A percentile compares a stretch with the other conserved stretches of the same genome.
Evolutionary conservation across 2,888 invertebrate genomes (phyloP).

Genomic region (Congeria kusceri): DNA sequence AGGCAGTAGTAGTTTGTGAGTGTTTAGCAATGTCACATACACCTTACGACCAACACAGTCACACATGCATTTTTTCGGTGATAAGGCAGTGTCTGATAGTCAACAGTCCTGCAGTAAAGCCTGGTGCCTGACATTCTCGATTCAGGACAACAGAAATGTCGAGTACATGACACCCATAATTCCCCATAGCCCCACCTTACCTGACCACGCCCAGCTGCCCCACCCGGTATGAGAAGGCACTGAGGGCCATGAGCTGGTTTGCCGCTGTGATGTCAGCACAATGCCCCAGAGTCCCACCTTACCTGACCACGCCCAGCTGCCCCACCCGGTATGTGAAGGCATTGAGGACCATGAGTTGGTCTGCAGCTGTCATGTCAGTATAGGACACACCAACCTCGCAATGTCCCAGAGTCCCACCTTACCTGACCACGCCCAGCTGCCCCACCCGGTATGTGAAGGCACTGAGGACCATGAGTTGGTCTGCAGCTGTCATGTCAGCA

Average conservation of each 20-base stretch:
- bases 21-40: no score
- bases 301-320: slow-evolving; percentile 81
- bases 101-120: no score
- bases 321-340: slow-evolving; percentile 77
- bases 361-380: slow-evolving; percentile 39
- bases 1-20: no score
- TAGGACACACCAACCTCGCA: no score
- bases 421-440: slow-evolving; percentile 81
- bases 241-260: slow-evolving; percentile 55
- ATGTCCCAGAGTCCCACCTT: no score
- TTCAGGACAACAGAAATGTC: neutral
- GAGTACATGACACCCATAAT: slow-evolving; percentile 40
- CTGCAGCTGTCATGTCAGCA: slow-evolving; percentile 39
- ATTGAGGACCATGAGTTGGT: slow-evolving; percentile 55
- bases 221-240: slow-evolving; percentile 74
- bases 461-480: slow-evolving; percentile 55
- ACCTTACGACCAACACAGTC: no score
- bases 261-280: slow-evolving; percentile 36
- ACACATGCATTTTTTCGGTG: no score
- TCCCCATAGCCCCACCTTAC: slow-evolving; percentile 61
- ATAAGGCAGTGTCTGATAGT: no score
- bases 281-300: no score
- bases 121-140: no score
- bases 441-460: slow-evolving; percentile 77
- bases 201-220: slow-evolving; percentile 81